Evolutionary conservation across 2,888 invertebrate genomes (phyloP), one percentile per base, ranked within the genome.

Genomic region (Eristalis arbustorum): DNA sequence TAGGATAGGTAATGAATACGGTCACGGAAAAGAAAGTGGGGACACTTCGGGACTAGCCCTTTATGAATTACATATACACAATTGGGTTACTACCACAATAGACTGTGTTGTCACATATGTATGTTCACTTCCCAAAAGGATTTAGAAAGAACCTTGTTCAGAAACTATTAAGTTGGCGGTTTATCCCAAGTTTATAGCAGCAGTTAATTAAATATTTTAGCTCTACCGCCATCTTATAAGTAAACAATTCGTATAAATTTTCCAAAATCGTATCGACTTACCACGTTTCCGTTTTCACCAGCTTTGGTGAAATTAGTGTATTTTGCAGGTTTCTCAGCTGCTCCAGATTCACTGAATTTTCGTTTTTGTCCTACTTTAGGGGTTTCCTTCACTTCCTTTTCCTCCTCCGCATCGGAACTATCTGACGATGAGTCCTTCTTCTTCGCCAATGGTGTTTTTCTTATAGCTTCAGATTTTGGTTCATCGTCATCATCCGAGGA

Each of bases 261-360:
- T n/a, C n/a, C 1, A 31, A 31, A 31, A 31, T 31, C 8, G 1
- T 49, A 22, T 10, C 13, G 34, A 71, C 77, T 63, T 83, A 82
- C 77, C 74, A 69, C 73, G 49, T 68, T 59, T 13, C 66, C 78
- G 59, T 73, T 76, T 18, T 77, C 40, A 64, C 93, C 93, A 11
- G 94, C 94, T 93, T 96, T 96, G 0, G 96, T 95, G 91, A 96
- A 96, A 90, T 96, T 96, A 87, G 90, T 94, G 91, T 96, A 96
- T 69, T 93, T 93, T 88, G 94, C 94, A 8, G 93, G 74, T 0
- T 90, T 88, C 13, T 88, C 79, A 18, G 61, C 74, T n/a, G 66
- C 79, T 56, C 78, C 81, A 18, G 89, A 74, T 59, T 91, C 91
- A 67, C 91, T 92, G 14, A 92, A 91, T 89, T 94, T 93, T 61